Evolutionary conservation across 2,888 invertebrate species (phyloP), one percentile per base, ranked within the genome.

Genomic region (Oscheius sp.): DNA sequence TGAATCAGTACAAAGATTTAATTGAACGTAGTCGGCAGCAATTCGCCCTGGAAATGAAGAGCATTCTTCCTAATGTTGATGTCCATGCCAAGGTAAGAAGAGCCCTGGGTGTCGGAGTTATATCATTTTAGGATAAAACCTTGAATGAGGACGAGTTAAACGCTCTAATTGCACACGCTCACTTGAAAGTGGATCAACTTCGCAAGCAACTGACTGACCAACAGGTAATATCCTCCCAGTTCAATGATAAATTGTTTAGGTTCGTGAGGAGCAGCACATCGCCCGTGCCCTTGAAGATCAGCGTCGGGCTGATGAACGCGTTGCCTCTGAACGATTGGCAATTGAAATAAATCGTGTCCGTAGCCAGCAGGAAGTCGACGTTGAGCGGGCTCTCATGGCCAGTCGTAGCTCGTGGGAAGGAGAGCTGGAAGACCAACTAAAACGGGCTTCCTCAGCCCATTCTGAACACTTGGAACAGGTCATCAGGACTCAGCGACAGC

Each of bases 371-470:
- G 81, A 82, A 6, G 55, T 83, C 7, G 82, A 81, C 5, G 76
- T 85, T 29, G 85, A 85, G 53, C 69, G 74, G 64, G 81, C 81
- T 71, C 84, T 82, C 1, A 23, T 76, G 16, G 68, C 72, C 12
- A 78, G 66, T 9, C 74, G 81, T 16, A 68, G 72, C 16, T 64
- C 70, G 58, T 91, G 92, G 29, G 88, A 88, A 66, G 74, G 91
- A 61, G 93, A 93, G 76, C 89, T 95, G 72, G 92, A 93, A 56
- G 91, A 92, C 16, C 93, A 95, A 85, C 89, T 98, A 74, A 93
- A 93, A 88, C 92, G 93, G 68, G 95, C 96, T 86, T 92, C 93
- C 1, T 94, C 95, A 85, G 93, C 95, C 0, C 95, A 96, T 89
- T 91, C 93, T 63, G 95, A 95, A 88, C 90, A 90, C 76, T 79